phyloP scores from a whole-genome alignment of 2,888 invertebrate genomes.

The Erebia ligea region DNA sequence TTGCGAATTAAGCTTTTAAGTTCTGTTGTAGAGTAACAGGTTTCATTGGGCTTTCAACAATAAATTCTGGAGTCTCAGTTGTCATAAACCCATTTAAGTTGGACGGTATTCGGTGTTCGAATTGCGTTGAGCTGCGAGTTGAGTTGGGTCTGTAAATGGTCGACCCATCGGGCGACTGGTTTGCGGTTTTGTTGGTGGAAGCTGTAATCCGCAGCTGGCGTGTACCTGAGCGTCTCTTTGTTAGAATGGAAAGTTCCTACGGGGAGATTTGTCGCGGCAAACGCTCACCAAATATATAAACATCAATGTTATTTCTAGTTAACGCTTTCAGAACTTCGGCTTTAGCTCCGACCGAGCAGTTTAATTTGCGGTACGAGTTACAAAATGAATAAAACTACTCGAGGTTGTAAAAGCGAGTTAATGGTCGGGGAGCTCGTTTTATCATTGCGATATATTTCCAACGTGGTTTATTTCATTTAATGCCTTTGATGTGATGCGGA shows the following conservation, averaged over 20 bases:
- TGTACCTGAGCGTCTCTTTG: conserved; percentile 76
- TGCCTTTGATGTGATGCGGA: conserved; percentile 16
- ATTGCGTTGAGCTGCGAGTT: conserved; percentile 51
- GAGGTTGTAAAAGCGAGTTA: conserved; percentile 22
- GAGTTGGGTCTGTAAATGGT: conserved; percentile 42
- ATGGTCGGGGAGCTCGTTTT: conserved; percentile 18
- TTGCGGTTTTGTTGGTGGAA: conserved; percentile 52
- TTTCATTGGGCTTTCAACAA: conserved; percentile 51
- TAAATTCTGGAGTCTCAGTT: conserved; percentile 64
- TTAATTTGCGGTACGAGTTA: conserved; percentile 34
- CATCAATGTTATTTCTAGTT: conserved; percentile 45
- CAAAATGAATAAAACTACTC: conserved; percentile 26
- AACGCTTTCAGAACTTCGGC: conserved; percentile 41
- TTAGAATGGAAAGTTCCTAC: conserved; percentile 69
- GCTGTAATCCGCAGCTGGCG: conserved; percentile 71
- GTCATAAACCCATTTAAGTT: conserved; percentile 75
- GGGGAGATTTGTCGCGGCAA: conserved; percentile 61
- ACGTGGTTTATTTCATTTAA: conserved; percentile 12
- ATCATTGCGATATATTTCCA: conserved; percentile 18
- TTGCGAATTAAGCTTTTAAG: conserved; percentile 38
- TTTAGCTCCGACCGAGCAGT: conserved; percentile 33
- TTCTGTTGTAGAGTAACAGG: conserved; percentile 41
- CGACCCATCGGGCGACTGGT: conserved; percentile 50
- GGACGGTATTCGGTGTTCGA: conserved; percentile 50
- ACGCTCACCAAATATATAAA: conserved; percentile 47